phyloP scores from a whole-genome alignment of 2,888 invertebrate species.

The Drosophila trichaetosa region DNA sequence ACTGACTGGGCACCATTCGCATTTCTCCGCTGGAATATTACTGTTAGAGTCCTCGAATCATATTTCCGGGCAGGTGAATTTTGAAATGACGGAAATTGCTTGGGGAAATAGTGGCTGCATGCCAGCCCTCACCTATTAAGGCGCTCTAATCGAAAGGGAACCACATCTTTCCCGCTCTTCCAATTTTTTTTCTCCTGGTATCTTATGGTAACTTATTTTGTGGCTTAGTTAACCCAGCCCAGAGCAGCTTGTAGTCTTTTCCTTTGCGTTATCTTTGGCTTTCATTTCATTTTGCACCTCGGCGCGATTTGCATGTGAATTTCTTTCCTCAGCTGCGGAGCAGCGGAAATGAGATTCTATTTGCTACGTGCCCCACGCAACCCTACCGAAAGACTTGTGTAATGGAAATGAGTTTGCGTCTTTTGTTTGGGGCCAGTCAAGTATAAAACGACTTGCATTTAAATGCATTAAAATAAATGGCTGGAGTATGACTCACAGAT shows the following conservation, averaged over 20 bases:
- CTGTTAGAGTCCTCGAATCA: slow-evolving; percentile 34
- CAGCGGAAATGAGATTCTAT: slow-evolving; percentile 55
- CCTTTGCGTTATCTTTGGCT: slow-evolving; percentile 18
- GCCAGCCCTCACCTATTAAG: slow-evolving; percentile 14
- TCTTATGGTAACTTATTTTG: slow-evolving; percentile 4
- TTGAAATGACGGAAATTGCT: slow-evolving; percentile 39
- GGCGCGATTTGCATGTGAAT: slow-evolving; percentile 53
- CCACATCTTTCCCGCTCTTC: slow-evolving; percentile 6
- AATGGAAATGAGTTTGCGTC: slow-evolving; percentile 31
- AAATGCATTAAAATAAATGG: slow-evolving; percentile 20
- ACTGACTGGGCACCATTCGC: slow-evolving; percentile 20
- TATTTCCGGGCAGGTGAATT: slow-evolving; percentile 47
- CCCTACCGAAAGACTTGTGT: slow-evolving; percentile 13
- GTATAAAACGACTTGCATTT: slow-evolving; percentile 32
- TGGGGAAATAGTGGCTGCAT: slow-evolving; percentile 9
- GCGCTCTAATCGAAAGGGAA: slow-evolving; percentile 14
- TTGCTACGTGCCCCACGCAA: slow-evolving; percentile 48
- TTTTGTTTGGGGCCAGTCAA: slow-evolving; percentile 33
- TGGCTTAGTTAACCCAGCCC: neutral
- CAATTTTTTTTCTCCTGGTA: neutral
- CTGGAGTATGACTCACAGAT: neutral
- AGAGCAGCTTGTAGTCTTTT: neutral
- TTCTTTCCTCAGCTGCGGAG: slow-evolving; percentile 24
- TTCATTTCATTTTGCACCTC: slow-evolving; percentile 41
- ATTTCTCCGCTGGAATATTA: slow-evolving; percentile 49